A percentile compares a stretch with the other conserved stretches of the same genome.
Evolutionary conservation across 2,113 vertebrate genomes (phyloP).

Genomic region (Ploceus nigricollis): DNA sequence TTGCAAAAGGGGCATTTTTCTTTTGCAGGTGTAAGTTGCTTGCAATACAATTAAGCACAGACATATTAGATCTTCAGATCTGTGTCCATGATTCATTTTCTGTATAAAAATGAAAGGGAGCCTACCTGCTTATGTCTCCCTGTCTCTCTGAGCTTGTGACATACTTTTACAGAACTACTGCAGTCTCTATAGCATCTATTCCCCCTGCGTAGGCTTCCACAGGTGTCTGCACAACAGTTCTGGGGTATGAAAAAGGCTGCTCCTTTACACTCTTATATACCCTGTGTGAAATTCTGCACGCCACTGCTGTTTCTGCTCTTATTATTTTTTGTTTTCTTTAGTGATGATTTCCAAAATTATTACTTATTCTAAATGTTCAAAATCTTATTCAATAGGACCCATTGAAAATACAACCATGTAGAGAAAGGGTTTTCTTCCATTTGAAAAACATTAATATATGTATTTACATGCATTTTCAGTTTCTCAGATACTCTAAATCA

Average conservation of each 20-base stretch:
- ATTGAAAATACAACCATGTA: background rate
- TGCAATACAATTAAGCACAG: background rate
- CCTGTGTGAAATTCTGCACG: background rate
- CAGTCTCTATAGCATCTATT: background rate
- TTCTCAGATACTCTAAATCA: background rate
- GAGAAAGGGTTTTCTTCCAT: background rate
- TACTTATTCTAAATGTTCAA: background rate
- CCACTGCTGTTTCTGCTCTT: background rate
- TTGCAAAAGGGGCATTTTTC: conserved; percentile 7
- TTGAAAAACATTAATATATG: background rate
- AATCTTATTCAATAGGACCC: background rate
- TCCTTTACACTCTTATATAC: background rate
- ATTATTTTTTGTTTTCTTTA: background rate
- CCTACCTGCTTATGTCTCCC: background rate
- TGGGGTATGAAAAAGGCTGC: background rate
- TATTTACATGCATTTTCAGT: background rate
- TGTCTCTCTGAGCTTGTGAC: background rate
- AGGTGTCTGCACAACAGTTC: background rate
- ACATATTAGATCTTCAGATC: background rate
- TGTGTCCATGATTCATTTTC: background rate
- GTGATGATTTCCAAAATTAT: background rate
- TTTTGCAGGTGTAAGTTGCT: background rate
- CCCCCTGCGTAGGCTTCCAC: background rate
- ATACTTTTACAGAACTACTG: background rate
- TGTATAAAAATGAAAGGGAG: background rate